Conservation (phyloP, 2,888 invertebrate genomes). For the Drosophila prolongata region DNA sequence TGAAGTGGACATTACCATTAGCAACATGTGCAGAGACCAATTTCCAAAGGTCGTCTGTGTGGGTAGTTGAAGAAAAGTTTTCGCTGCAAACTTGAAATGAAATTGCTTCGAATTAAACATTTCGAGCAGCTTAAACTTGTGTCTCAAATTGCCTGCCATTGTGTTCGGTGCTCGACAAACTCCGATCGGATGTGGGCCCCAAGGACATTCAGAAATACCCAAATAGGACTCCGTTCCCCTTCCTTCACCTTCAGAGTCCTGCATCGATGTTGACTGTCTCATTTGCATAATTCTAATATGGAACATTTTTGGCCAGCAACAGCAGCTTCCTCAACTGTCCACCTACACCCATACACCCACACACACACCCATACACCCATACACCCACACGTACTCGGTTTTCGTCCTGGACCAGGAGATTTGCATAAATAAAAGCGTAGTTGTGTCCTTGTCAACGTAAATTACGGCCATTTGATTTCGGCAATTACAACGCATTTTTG, state of each 20-base stretch:
- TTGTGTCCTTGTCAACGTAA: slow-evolving; percentile 61
- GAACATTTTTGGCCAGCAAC: slow-evolving; percentile 57
- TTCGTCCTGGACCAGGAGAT: slow-evolving; percentile 41
- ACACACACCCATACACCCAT: slow-evolving; percentile 1
- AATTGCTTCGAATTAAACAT: slow-evolving; percentile 31
- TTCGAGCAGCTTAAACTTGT: slow-evolving; percentile 26
- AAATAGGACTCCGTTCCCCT: neutral
- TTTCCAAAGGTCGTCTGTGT: neutral
- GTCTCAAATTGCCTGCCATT: slow-evolving; percentile 31
- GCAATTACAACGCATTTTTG: slow-evolving; percentile 78
- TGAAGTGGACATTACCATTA: slow-evolving; percentile 1
- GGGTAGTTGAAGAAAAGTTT: slow-evolving; percentile 3
- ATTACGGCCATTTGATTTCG: slow-evolving; percentile 73
- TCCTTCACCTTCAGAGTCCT: slow-evolving; percentile 7
- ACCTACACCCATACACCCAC: slow-evolving; percentile 4
- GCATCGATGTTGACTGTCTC: slow-evolving; percentile 37
- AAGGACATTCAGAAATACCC: slow-evolving; percentile 20
- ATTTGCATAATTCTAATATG: slow-evolving; percentile 79
- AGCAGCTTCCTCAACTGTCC: slow-evolving; percentile 25
- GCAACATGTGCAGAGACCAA: neutral
- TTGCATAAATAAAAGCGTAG: slow-evolving; percentile 72
- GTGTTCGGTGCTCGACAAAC: slow-evolving; percentile 8
- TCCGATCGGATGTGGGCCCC: slow-evolving; percentile 25
- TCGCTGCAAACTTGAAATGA: slow-evolving; percentile 23
- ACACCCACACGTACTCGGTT: slow-evolving; percentile 1